Base-by-base conservation (phyloP, 2,888 invertebrate species). In the Oscheius sp. region DNA sequence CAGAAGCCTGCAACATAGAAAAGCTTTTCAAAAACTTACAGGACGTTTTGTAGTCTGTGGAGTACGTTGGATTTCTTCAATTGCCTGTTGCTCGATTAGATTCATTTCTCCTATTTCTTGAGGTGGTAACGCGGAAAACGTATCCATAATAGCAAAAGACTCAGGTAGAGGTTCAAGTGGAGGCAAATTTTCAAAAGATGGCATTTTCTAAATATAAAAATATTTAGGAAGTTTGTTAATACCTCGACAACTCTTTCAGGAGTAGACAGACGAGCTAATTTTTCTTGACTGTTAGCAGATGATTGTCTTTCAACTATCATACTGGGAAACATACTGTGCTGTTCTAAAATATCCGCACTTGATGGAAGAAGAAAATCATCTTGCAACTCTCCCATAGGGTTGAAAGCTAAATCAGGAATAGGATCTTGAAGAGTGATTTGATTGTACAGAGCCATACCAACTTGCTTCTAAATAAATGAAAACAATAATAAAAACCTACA, bases 361-460 rank as follows among this genome's bases (percentile, higher is more conserved):
- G n/a, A n/a, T n/a, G n/a, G n/a, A n/a, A n/a, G n/a, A n/a, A n/a
- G n/a, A n/a, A n/a, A n/a, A 36, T 9, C 36, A 36, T 9, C 14
- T 36, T 8, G 36, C 36, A 36, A 14, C 36, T 36, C 36, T 36
- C 14, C 36, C n/a, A n/a, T n/a, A n/a, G n/a, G n/a, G n/a, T n/a
- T 41, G 41, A 41, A 30, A 50, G 33, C 33, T 54, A n/a, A 20
- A 1, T 17, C 33, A 32, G 54, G 54, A n/a, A 59, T n/a, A 8
- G 38, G 41, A n/a, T 59, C 59, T n/a, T 41, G 44, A 2, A 59
- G 41, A 26, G 59, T 59, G 28, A 59, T 59, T 17, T 59, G 59
- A 14, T 59, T 59, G 44, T 44, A 26, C 28, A 59, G 17, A 2
- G 44, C 59, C 5, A 59, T 30, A 28, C 59, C 59, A 8, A 59